phyloP scores from a whole-genome alignment of 2,797 vertebrate species.

The Anisognathus igniventris region DNA sequence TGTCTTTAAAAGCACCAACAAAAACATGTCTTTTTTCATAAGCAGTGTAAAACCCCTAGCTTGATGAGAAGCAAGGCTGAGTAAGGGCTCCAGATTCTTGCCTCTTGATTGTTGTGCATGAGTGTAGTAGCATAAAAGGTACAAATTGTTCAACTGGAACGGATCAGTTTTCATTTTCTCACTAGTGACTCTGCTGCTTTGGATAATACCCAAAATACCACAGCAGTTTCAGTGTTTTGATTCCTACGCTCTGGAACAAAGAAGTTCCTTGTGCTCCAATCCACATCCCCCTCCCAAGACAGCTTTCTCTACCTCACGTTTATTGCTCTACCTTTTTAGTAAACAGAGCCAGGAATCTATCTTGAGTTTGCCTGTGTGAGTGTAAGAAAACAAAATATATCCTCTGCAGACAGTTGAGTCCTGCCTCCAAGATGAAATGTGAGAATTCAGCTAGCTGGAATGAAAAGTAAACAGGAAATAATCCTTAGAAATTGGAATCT shows the following conservation, averaged over 20 bases:
- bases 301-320: background rate
- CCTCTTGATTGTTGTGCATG: conserved; percentile 10
- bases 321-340: conserved; percentile 12
- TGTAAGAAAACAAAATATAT: conserved; percentile 19
- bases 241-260: conserved; percentile 19
- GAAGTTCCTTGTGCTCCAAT: conserved; percentile 12
- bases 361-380: background rate
- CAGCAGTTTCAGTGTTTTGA: conserved; percentile 48
- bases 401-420: conserved; percentile 12
- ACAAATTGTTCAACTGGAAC: conserved; percentile 53
- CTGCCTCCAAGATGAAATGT: conserved; percentile 34
- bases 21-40: background rate
- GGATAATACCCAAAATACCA: conserved; percentile 57
- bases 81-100: background rate
- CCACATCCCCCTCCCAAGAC: background rate
- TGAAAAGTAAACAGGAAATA: conserved; percentile 65
- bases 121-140: conserved; percentile 41
- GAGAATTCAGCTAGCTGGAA: conserved; percentile 38
- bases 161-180: conserved; percentile 59
- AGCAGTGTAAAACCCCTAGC: background rate
- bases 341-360: background rate
- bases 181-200: background rate
- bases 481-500: conserved; percentile 53
- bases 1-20: background rate
- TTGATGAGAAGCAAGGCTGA: background rate